Evolutionary conservation across 2,888 invertebrate genomes (phyloP).

Genomic region (Acleris cristana): DNA sequence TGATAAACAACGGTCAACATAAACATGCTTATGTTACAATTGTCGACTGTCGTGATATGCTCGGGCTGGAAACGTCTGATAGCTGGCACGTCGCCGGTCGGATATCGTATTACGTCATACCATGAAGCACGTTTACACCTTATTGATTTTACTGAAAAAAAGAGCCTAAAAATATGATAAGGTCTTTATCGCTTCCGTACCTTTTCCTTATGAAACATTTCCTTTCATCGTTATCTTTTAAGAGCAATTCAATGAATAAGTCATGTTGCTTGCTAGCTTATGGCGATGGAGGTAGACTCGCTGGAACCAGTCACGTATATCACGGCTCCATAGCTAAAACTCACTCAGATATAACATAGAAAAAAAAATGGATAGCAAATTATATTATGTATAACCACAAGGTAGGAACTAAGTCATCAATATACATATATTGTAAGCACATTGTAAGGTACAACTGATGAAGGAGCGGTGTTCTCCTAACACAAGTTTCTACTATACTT

Average conservation of each 20-base stretch:
- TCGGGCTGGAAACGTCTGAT: conserved; percentile 11
- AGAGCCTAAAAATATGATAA: neutral
- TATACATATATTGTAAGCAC: too few species aligned
- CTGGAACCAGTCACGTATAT: too few species aligned
- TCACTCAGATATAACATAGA: too few species aligned
- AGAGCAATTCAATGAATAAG: conserved; percentile 9
- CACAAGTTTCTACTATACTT: too few species aligned
- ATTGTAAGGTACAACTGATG: too few species aligned
- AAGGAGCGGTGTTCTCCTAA: too few species aligned
- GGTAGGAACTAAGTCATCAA: too few species aligned
- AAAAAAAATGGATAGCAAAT: too few species aligned
- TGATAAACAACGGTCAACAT: conserved; percentile 22
- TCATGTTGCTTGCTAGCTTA: neutral
- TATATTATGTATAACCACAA: too few species aligned
- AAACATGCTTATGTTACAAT: conserved; percentile 19
- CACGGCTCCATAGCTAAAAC: too few species aligned
- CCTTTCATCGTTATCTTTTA: conserved; percentile 20
- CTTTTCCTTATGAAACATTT: conserved; percentile 25
- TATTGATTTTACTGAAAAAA: conserved; percentile 12
- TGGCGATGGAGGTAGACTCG: neutral
- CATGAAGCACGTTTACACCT: conserved; percentile 1
- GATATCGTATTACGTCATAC: conserved; percentile 1
- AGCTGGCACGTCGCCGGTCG: conserved; percentile 8
- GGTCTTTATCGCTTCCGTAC: neutral
- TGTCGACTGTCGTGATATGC: conserved; percentile 8